phyloP scores from a whole-genome alignment of 2,113 vertebrate genomes.

The Carlito syrichta region DNA sequence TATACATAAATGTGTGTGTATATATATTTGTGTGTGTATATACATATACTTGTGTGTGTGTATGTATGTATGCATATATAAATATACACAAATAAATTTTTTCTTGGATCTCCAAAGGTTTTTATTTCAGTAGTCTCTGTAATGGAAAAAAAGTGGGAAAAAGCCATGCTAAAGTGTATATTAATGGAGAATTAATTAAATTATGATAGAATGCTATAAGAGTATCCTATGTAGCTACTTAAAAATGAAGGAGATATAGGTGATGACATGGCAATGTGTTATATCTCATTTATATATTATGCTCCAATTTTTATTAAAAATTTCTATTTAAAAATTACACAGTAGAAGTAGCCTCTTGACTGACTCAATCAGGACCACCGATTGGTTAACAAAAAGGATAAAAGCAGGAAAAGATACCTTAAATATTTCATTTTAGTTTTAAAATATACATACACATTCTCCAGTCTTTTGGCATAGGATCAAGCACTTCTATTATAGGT shows the following conservation, averaged over 20 bases:
- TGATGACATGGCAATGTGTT: not conserved
- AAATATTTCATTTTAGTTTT: conserved; percentile 21
- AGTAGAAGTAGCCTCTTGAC: not conserved
- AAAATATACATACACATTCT: not conserved
- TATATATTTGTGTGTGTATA: not conserved
- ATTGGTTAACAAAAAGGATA: not conserved
- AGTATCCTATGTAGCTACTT: not conserved
- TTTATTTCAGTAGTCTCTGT: conserved; percentile 7
- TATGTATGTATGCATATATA: not conserved
- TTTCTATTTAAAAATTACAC: not conserved
- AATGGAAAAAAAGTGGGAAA: not conserved
- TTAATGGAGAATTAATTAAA: not conserved
- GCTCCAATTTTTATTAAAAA: not conserved
- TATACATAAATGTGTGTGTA: not conserved
- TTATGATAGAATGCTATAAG: not conserved
- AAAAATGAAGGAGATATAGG: not conserved
- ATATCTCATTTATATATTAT: not conserved
- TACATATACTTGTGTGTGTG: not conserved
- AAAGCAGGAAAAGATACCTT: not conserved
- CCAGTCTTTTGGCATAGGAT: not conserved
- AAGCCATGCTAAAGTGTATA: not conserved
- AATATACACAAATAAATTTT: not conserved
- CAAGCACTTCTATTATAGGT: not conserved
- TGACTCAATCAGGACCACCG: not conserved
- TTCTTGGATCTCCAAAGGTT: not conserved